Conservation (phyloP, 2,888 invertebrate genomes). For the Patella depressa region DNA sequence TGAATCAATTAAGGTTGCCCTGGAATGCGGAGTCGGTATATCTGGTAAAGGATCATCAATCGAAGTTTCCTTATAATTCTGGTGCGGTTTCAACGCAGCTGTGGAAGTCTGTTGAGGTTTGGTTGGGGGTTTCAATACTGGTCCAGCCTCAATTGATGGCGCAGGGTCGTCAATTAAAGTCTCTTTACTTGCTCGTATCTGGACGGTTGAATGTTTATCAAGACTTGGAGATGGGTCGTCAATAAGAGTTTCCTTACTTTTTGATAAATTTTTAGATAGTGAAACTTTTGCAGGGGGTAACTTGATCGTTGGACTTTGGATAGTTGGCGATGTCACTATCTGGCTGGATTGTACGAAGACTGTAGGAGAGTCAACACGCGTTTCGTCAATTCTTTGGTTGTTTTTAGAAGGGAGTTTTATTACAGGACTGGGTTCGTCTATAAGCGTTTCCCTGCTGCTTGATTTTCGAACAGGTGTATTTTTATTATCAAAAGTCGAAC, state of each 20-base stretch:
- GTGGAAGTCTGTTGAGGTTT: neutral
- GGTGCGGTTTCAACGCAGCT: too few species aligned
- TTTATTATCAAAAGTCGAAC: neutral
- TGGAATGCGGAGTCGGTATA: neutral
- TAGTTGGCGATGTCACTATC: neutral
- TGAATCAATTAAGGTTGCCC: neutral
- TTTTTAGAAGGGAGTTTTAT: neutral
- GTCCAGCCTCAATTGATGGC: neutral
- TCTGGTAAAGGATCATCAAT: neutral
- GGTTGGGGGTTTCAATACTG: neutral
- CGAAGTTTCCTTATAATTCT: neutral
- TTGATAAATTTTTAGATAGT: neutral
- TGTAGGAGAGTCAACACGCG: neutral
- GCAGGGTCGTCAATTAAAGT: neutral
- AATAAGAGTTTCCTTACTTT: neutral
- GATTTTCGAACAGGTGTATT: neutral
- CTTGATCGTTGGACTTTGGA: neutral
- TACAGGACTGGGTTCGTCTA: slow-evolving; percentile 26
- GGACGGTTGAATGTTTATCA: neutral
- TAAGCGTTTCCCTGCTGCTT: slow-evolving; percentile 25
- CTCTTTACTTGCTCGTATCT: neutral
- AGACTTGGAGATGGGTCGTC: neutral
- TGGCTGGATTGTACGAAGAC: neutral
- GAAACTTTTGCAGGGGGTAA: neutral
- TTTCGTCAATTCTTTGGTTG: neutral